Base-by-base conservation (phyloP, 2,113 vertebrate genomes). In the Hyaena hyaena region DNA sequence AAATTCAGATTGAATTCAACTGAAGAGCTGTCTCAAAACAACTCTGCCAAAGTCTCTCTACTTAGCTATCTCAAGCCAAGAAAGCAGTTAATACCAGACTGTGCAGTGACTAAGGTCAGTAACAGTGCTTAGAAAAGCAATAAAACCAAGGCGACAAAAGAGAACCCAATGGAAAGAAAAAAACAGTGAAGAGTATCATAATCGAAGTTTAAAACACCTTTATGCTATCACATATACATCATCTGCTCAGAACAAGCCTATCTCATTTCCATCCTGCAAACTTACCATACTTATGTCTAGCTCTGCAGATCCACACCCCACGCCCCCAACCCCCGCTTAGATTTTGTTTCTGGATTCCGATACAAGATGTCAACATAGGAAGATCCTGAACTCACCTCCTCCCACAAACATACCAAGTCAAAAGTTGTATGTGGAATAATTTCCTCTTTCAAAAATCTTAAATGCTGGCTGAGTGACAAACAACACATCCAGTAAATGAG, bases 11-110 rank as follows among this genome's bases (percentile, higher is more conserved):
- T 93, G 86, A 82, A 96, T 89, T 80, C 65, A 55, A 81, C 35
- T 55, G 15, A 93, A 76, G n/a, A 79, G 89, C 81, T 89, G 15
- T 87, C 73, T 92, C 68, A 94, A 48, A 7, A 86, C 2, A 69
- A 53, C 74, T 74, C 83, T 96, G 92, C 87, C 80, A 74, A 89
- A 81, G 53, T 76, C 55, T 95, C 39, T 55, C 69, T 77, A 63
- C 0, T 82, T 7, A 81, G 53, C 39, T 28, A 58, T 11, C 50
- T 81, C 45, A 95, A 97, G 94, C 94, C 97, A 97, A 96, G 90
- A 97, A 90, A 95, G 33, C 92, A 92, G 92, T 93, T 95, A 95
- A 96, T 66, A 92, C 23, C 79, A 97, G 71, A 90, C 48, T 48
- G 16, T 81, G 28, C 35, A 10, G 87, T 87, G 81, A 96, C 74